Evolutionary conservation across 53 echinoderm and acorn worm species (phyloP).

Genomic region (Stichopus horrens): DNA sequence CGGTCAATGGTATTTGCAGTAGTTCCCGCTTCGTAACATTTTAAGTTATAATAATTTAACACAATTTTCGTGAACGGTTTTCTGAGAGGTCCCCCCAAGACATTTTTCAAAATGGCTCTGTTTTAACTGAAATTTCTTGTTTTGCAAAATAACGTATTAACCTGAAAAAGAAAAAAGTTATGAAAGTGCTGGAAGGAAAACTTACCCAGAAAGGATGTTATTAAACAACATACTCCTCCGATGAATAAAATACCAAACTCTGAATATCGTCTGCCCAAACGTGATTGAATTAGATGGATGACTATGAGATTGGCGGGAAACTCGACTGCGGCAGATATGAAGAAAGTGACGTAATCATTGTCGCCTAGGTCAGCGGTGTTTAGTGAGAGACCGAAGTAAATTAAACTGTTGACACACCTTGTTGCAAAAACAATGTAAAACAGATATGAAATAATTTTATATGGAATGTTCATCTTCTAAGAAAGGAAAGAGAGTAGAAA

Average conservation of each 20-base stretch:
- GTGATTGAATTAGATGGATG: slow-evolving; percentile 54
- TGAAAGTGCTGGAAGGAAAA: neutral
- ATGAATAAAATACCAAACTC: slow-evolving; percentile 49
- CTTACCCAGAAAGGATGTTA: slow-evolving; percentile 62
- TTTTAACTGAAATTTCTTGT: too few relatives aligned
- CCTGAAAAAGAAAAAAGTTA: too few relatives aligned
- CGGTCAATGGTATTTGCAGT: too few relatives aligned
- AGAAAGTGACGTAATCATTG: slow-evolving; percentile 65
- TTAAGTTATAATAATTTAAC: too few relatives aligned
- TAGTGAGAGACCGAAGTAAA: slow-evolving; percentile 75
- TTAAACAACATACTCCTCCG: slow-evolving; percentile 65
- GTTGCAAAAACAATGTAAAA: neutral
- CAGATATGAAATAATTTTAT: neutral
- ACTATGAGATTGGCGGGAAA: slow-evolving; percentile 65
- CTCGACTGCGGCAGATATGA: slow-evolving; percentile 77
- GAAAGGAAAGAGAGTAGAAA: too few relatives aligned
- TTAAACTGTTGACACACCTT: slow-evolving; percentile 72
- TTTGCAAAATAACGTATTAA: too few relatives aligned
- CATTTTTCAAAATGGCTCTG: too few relatives aligned
- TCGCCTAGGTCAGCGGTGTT: slow-evolving; percentile 65
- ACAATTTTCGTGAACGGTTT: too few relatives aligned
- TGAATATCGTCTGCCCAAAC: slow-evolving; percentile 54
- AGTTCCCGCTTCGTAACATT: too few relatives aligned
- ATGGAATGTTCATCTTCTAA: too few relatives aligned
- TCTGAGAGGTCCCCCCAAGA: too few relatives aligned